Evolutionary conservation across 2,888 invertebrate genomes (phyloP).

Genomic region (Mythimna lalbum): DNA sequence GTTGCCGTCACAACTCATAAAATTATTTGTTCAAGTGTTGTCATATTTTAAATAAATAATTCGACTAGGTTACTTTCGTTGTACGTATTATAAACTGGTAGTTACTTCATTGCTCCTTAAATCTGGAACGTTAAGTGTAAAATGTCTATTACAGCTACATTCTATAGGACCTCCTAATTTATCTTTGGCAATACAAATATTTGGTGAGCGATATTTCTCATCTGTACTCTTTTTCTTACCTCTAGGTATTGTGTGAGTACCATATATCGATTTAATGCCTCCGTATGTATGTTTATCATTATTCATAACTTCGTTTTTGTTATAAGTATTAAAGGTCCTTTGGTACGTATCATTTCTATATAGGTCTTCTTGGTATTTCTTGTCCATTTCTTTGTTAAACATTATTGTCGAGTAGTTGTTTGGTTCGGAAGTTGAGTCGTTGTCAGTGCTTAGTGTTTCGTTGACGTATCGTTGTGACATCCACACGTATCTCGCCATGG

Average conservation of each 20-base stretch:
- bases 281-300: slow-evolving; percentile 66
- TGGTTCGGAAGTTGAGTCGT: slow-evolving; percentile 76
- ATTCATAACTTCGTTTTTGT: slow-evolving; percentile 71
- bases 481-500: slow-evolving; percentile 86
- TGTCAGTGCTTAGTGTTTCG: slow-evolving; percentile 78
- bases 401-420: slow-evolving; percentile 79
- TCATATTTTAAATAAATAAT: slow-evolving; percentile 73
- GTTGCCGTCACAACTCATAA: slow-evolving; percentile 48
- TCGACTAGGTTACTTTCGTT: slow-evolving; percentile 65
- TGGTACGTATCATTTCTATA: slow-evolving; percentile 74
- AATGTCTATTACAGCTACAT: slow-evolving; percentile 87
- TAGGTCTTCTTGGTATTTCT: slow-evolving; percentile 77
- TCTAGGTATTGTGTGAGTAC: slow-evolving; percentile 76
- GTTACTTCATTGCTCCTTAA: slow-evolving; percentile 82
- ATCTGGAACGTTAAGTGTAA: slow-evolving; percentile 84
- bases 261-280: slow-evolving; percentile 71
- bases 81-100: slow-evolving; percentile 79
- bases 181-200: slow-evolving; percentile 84
- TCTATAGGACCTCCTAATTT: slow-evolving; percentile 81
- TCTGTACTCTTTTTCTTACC: slow-evolving; percentile 76
- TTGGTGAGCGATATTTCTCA: slow-evolving; percentile 84
- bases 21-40: slow-evolving; percentile 66
- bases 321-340: slow-evolving; percentile 73
- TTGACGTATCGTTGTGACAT: slow-evolving; percentile 85
- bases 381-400: slow-evolving; percentile 76